These are phyloP conservation scores for Stratiomys singularior DNA, from an alignment of 2,888 invertebrate genomes.

Conservation along the genomic window DNA sequence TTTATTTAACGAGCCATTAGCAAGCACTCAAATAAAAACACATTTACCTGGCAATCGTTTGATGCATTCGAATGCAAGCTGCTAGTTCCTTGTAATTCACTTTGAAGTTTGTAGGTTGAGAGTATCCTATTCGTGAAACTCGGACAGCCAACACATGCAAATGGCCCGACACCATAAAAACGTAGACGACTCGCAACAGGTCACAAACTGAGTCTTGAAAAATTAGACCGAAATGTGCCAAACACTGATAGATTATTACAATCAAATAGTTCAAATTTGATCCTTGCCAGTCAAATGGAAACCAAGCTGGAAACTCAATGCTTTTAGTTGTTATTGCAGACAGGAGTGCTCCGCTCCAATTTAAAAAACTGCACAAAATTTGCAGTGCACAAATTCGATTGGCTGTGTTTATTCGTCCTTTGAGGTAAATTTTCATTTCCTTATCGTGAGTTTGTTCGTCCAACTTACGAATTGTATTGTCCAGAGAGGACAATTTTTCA, in stretches of 20 bases:
- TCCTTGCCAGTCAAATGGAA: constrained; percentile 51
- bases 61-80: constrained; percentile 54
- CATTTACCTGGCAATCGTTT: constrained; percentile 53
- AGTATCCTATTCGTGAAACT: constrained; percentile 54
- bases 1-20: too few relatives aligned
- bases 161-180: constrained; percentile 53
- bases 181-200: constrained; percentile 53
- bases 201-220: constrained; percentile 53
- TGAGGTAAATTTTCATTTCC: background rate
- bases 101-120: background rate
- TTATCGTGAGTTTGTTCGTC: background rate
- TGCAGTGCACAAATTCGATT: constrained; percentile 45
- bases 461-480: background rate
- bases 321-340: constrained; percentile 50
- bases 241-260: constrained; percentile 50
- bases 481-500: background rate
- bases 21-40: too few relatives aligned
- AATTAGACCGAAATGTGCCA: constrained; percentile 41
- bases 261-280: constrained; percentile 49
- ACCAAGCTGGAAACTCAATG: constrained; percentile 53
- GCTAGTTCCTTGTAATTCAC: constrained; percentile 54
- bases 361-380: constrained; percentile 48
- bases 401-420: background rate
- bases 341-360: constrained; percentile 48
- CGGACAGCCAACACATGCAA: constrained; percentile 52